phyloP scores from a whole-genome alignment of 2,888 invertebrate species.

The Caradrina kadenii region DNA sequence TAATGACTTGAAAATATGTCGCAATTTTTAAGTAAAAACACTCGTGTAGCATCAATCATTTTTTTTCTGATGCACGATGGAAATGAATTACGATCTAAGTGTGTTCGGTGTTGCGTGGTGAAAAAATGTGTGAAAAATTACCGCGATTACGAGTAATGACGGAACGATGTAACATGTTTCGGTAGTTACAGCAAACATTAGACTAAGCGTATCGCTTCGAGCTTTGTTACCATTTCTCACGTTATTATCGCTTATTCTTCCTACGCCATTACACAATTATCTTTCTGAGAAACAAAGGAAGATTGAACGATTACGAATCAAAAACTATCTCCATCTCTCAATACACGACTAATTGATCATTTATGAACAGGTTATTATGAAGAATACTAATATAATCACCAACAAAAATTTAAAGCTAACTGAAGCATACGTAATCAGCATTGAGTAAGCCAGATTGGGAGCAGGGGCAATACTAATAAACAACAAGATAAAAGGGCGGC shows the following conservation, averaged over 20 bases:
- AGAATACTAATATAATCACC: constrained; percentile 59
- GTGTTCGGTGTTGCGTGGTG: constrained; percentile 79
- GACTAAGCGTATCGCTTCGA: constrained; percentile 72
- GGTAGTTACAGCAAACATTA: constrained; percentile 74
- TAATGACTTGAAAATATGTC: constrained; percentile 78
- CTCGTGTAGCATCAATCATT: constrained; percentile 84
- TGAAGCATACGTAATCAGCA: constrained; percentile 78
- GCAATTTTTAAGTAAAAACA: constrained; percentile 78
- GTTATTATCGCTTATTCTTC: constrained; percentile 66
- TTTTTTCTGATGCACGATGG: constrained; percentile 81
- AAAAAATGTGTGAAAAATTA: constrained; percentile 88
- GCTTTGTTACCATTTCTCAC: constrained; percentile 73
- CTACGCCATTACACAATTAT: constrained; percentile 61
- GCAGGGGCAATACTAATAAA: constrained; percentile 83
- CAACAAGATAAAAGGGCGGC: constrained; percentile 84
- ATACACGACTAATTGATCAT: constrained; percentile 36
- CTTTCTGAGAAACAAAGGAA: constrained; percentile 48
- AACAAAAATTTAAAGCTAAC: constrained; percentile 70
- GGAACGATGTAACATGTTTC: constrained; percentile 78
- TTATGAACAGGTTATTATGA: constrained; percentile 49
- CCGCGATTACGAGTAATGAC: constrained; percentile 83
- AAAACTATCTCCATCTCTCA: constrained; percentile 26
- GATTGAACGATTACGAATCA: constrained; percentile 34
- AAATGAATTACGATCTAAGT: constrained; percentile 82
- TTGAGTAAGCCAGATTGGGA: constrained; percentile 75